phyloP scores from a whole-genome alignment of 2,888 invertebrate species.

The Furcula furcula region DNA sequence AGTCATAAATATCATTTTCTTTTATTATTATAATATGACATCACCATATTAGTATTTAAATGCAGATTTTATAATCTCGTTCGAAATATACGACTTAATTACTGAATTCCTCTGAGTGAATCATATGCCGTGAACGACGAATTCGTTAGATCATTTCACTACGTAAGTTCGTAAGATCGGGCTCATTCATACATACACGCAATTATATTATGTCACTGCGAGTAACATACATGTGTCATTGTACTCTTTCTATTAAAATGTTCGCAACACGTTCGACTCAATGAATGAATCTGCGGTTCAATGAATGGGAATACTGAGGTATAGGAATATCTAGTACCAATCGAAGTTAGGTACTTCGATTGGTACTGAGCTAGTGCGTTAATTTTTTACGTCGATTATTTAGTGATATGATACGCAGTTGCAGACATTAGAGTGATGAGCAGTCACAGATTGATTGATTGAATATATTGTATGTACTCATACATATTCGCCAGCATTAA shows the following conservation, averaged over 20 bases:
- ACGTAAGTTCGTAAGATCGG: conserved; percentile 12
- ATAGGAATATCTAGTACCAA: too few species aligned
- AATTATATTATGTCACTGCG: conserved; percentile 29
- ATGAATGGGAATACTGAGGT: too few species aligned
- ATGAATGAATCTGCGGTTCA: neutral
- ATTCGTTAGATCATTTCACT: conserved; percentile 25
- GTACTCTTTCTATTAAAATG: conserved; percentile 18
- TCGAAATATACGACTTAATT: conserved; percentile 19
- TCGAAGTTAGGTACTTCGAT: too few species aligned
- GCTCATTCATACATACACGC: conserved; percentile 25
- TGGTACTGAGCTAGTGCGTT: too few species aligned
- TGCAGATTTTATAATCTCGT: conserved; percentile 23
- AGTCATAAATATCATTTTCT: neutral
- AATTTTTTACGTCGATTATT: too few species aligned
- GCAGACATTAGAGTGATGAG: too few species aligned
- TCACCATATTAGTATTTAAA: conserved; percentile 23
- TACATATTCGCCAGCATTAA: too few species aligned
- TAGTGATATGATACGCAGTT: too few species aligned
- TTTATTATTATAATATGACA: conserved; percentile 8
- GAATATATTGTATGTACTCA: too few species aligned
- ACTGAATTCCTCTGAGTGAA: conserved; percentile 27
- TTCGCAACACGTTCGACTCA: conserved; percentile 7
- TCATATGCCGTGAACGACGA: conserved; percentile 26
- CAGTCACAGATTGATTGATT: too few species aligned
- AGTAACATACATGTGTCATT: conserved; percentile 24